These are phyloP conservation scores for Drosophila ustulata DNA, from an alignment of 2,888 invertebrate genomes.

Conservation along the genomic window DNA sequence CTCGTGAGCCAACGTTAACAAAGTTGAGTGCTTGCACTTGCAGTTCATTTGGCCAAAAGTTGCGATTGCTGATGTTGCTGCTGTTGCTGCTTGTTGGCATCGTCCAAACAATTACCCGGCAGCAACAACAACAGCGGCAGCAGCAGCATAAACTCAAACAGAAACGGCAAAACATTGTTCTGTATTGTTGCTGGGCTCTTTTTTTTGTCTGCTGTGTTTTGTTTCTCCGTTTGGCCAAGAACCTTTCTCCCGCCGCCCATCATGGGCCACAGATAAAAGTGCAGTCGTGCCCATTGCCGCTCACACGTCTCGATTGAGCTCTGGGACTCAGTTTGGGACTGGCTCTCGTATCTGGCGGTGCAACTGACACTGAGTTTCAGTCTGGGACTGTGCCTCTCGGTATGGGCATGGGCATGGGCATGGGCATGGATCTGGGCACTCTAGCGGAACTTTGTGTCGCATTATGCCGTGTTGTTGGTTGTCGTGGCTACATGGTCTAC, in stretches of 20 bases:
- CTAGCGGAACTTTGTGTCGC: slow-evolving; percentile 78
- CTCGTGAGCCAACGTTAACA: slow-evolving; percentile 65
- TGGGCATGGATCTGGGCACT: slow-evolving; percentile 61
- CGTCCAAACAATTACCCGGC: slow-evolving; percentile 69
- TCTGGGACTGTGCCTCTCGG: slow-evolving; percentile 16
- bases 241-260: slow-evolving; percentile 64
- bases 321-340: slow-evolving; percentile 40
- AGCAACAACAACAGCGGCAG: slow-evolving; percentile 35
- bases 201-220: slow-evolving; percentile 9
- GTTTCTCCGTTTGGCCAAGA: slow-evolving; percentile 48
- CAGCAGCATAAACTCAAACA: slow-evolving; percentile 41
- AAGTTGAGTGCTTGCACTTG: slow-evolving; percentile 67
- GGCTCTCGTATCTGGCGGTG: slow-evolving; percentile 13
- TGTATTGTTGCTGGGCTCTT: slow-evolving; percentile 28
- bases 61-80: slow-evolving; percentile 51
- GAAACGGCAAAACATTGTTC: slow-evolving; percentile 39
- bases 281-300: slow-evolving; percentile 39
- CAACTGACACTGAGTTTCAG: slow-evolving; percentile 35
- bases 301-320: slow-evolving; percentile 51
- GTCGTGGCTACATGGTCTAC: slow-evolving; percentile 72
- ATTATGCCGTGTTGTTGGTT: slow-evolving; percentile 72
- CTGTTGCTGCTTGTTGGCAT: slow-evolving; percentile 54
- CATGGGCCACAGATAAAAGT: slow-evolving; percentile 28
- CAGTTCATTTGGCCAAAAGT: slow-evolving; percentile 77
- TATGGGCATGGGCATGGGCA: slow-evolving; percentile 29